Evolutionary conservation across 2,797 vertebrate species (phyloP).

Genomic region (Tragelaphus eurycerus): DNA sequence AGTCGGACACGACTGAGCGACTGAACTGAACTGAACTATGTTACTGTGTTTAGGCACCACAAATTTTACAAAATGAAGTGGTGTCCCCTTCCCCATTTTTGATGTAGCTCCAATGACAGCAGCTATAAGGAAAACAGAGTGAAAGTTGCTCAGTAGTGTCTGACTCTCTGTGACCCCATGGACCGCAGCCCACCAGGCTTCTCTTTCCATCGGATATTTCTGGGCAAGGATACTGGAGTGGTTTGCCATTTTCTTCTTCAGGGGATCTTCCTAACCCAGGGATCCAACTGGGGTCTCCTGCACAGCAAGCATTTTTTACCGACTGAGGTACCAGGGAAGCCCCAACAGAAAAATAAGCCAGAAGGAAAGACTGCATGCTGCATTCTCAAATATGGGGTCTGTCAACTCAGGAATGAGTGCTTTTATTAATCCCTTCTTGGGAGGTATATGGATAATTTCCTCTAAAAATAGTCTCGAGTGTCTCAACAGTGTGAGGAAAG

Average conservation of each 20-base stretch:
- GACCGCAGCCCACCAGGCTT: not conserved
- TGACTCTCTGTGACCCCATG: not conserved
- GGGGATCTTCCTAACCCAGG: not conserved
- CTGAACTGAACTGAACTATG: not conserved
- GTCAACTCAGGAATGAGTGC: not conserved
- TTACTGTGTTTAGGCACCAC: not conserved
- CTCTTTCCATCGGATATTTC: not conserved
- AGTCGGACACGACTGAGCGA: no score
- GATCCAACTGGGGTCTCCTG: not conserved
- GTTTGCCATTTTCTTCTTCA: not conserved
- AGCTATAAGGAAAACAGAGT: not conserved
- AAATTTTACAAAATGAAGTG: not conserved
- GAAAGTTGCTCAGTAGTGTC: not conserved
- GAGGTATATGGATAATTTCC: not conserved
- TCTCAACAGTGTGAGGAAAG: not conserved
- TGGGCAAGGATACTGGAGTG: not conserved
- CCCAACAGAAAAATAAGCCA: not conserved
- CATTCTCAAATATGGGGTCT: not conserved
- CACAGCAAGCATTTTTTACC: not conserved
- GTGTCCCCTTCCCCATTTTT: not conserved
- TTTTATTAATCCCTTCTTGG: not conserved
- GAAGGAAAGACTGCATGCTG: not conserved
- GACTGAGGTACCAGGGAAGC: not conserved
- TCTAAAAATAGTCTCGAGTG: not conserved
- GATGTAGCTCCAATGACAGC: not conserved